Percentiles rank a stretch among this genome's conserved stretches.
Conservation (phyloP, 2,888 invertebrate genomes). For the Lasioglossum leucozonium region DNA sequence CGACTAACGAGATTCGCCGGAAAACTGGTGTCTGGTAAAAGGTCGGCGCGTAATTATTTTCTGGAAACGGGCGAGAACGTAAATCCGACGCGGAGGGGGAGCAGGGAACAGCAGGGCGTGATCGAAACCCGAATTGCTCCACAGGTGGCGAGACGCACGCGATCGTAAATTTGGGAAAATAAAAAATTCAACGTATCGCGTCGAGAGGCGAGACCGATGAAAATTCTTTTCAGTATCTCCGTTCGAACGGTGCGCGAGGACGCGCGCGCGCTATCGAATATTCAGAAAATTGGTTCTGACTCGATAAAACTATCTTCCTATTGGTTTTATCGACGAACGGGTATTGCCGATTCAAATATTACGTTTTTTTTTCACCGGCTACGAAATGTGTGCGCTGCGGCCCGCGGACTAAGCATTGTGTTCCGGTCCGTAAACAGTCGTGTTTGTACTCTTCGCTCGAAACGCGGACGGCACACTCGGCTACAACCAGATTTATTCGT, state of each 20-base stretch:
- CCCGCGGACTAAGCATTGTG: background rate
- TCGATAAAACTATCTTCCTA: conserved; percentile 9
- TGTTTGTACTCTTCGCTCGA: background rate
- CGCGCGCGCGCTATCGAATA: background rate
- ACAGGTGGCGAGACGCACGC: conserved; percentile 52
- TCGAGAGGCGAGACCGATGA: conserved; percentile 34
- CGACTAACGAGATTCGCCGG: conserved; percentile 27
- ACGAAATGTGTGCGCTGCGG: background rate
- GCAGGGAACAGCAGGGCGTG: background rate
- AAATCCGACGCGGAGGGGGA: background rate
- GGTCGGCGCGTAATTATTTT: conserved; percentile 40
- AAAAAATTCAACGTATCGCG: conserved; percentile 40
- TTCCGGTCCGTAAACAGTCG: conserved; percentile 1
- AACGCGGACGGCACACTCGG: background rate
- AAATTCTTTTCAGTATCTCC: conserved; percentile 28
- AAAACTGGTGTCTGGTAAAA: background rate
- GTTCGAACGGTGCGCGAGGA: background rate
- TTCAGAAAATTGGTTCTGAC: background rate
- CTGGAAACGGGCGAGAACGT: background rate
- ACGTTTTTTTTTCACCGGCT: background rate
- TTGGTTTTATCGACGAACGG: background rate
- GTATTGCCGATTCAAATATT: conserved; percentile 5
- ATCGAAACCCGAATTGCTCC: conserved; percentile 41
- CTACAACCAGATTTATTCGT: background rate
- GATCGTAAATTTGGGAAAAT: conserved; percentile 46